Percentiles rank a stretch among this genome's conserved stretches.
These are phyloP conservation scores for Actinemys pallida DNA, from an alignment of 2,113 vertebrate genomes.

Conservation along the genomic window DNA sequence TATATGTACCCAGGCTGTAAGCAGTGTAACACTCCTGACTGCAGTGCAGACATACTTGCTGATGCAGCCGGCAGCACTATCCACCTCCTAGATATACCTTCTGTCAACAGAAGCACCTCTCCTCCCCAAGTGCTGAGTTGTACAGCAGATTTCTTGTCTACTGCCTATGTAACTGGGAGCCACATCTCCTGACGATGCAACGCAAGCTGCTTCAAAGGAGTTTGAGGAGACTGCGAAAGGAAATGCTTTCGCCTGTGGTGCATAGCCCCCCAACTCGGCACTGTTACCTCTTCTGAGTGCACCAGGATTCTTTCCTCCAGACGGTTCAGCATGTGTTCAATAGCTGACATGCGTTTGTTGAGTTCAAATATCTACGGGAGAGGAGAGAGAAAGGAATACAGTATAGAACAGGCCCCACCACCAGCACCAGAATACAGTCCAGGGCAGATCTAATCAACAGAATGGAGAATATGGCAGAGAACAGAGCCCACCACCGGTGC, in stretches of 20 bases:
- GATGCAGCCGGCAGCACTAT: not conserved
- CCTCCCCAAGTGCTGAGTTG: too few relatives aligned
- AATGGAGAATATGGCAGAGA: not conserved
- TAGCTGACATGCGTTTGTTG: constrained; percentile 83
- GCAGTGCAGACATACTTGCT: not conserved
- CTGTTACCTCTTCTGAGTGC: constrained; percentile 78
- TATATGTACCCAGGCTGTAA: too few relatives aligned
- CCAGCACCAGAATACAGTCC: not conserved
- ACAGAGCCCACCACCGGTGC: not conserved
- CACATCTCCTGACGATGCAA: not conserved
- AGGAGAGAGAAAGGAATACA: not conserved
- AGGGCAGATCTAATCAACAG: not conserved
- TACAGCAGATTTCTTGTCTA: too few relatives aligned
- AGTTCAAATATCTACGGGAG: constrained; percentile 84
- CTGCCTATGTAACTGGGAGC: not conserved
- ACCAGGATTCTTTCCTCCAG: constrained; percentile 85
- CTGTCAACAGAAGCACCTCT: not conserved
- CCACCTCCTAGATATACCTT: not conserved
- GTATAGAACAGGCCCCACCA: constrained; percentile 14
- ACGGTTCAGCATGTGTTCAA: constrained; percentile 83
- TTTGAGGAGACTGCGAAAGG: not conserved
- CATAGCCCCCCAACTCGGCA: not conserved
- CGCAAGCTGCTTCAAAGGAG: not conserved
- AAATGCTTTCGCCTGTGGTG: rapidly evolving
- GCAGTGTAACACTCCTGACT: not conserved